These are phyloP conservation scores for Calosoma granatense DNA, from an alignment of 1,140 invertebrate genomes.

Conservation along the genomic window DNA sequence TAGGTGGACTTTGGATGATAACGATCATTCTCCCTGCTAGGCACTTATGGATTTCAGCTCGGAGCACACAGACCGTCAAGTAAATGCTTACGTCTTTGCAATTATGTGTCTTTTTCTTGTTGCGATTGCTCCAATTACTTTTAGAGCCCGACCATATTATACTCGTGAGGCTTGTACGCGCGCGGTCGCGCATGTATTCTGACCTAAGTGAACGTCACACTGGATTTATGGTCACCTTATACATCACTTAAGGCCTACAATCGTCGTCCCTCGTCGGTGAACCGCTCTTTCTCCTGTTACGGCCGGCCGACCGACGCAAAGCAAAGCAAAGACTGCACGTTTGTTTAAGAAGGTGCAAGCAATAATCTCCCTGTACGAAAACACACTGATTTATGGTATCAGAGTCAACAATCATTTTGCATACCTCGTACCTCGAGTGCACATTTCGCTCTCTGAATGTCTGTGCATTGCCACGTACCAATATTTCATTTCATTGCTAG, in stretches of 20 bases:
- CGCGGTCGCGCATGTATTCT: neutral
- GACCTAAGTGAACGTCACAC: neutral
- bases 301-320: too few species aligned
- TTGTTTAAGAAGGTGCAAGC: slow-evolving; percentile 4
- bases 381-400: slow-evolving; percentile 6
- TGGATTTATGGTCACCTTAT: neutral
- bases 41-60: too few species aligned
- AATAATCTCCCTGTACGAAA: neutral
- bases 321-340: neutral
- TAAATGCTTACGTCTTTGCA: neutral
- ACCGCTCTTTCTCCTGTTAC: too few species aligned
- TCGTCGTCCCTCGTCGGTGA: neutral
- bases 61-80: too few species aligned
- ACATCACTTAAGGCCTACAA: neutral
- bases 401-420: neutral
- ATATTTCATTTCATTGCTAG: too few species aligned
- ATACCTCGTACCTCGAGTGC: neutral
- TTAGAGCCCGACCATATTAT: neutral
- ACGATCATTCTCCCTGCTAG: too few species aligned
- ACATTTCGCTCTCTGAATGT: too few species aligned
- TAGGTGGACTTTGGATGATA: too few species aligned
- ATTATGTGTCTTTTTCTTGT: neutral
- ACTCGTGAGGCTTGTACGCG: too few species aligned
- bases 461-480: too few species aligned
- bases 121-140: neutral